Evolutionary conservation across 2,888 invertebrate genomes (phyloP).

Genomic region (Stenolophus ochropezus): DNA sequence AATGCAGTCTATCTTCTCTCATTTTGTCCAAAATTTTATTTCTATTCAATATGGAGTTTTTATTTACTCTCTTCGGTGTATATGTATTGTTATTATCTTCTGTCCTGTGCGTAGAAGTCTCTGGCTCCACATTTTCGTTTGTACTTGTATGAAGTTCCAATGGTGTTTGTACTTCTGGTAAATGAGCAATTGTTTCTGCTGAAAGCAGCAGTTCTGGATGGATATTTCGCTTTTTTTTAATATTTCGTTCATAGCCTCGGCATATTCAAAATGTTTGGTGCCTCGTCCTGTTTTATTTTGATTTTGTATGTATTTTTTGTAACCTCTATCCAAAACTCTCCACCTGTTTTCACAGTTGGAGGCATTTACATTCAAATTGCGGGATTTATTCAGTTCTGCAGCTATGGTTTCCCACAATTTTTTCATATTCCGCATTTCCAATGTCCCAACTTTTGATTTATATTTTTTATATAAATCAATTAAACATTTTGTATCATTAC

Average conservation of each 20-base stretch:
- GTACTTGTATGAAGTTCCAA: neutral
- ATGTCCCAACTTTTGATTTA: slow-evolving; percentile 59
- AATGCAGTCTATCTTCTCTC: slow-evolving; percentile 10
- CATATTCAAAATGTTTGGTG: slow-evolving; percentile 9
- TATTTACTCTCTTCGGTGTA: neutral
- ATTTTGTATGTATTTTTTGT: slow-evolving; percentile 12
- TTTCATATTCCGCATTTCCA: slow-evolving; percentile 57
- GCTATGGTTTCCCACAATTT: slow-evolving; percentile 46
- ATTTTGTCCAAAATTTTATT: slow-evolving; percentile 19
- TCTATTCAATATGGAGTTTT: slow-evolving; percentile 1
- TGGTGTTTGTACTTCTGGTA: neutral
- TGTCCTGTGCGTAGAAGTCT: too few species aligned
- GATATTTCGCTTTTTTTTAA: slow-evolving; percentile 1
- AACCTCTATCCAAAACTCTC: slow-evolving; percentile 11
- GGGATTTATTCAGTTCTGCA: neutral
- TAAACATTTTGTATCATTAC: slow-evolving; percentile 57
- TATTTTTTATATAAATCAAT: slow-evolving; percentile 59
- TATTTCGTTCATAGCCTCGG: slow-evolving; percentile 5
- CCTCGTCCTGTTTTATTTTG: slow-evolving; percentile 32
- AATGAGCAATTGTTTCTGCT: neutral
- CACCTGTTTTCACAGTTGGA: slow-evolving; percentile 28
- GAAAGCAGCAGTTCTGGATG: slow-evolving; percentile 1
- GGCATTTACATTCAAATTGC: neutral
- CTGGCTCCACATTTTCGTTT: neutral
- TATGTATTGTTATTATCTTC: neutral